A percentile compares a stretch with the other conserved stretches of the same genome.
Evolutionary conservation across 2,113 vertebrate genomes (phyloP).

Genomic region (Dendrocopos noguchii): DNA sequence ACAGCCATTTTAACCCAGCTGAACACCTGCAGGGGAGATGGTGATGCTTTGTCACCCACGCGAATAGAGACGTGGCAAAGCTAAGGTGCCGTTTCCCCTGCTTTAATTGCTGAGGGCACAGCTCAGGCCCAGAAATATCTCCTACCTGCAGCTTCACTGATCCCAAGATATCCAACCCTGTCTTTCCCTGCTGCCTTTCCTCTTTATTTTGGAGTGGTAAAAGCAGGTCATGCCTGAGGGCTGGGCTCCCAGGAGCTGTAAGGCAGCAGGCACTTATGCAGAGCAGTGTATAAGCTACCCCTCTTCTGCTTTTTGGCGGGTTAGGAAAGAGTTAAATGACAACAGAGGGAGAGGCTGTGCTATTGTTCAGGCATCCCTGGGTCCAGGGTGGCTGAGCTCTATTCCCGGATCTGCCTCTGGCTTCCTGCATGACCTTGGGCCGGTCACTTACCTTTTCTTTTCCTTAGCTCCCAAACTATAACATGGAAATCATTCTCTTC

Average conservation of each 20-base stretch:
- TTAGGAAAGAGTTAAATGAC: conserved; percentile 62
- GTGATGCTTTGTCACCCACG: neutral
- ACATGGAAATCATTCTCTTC: conserved; percentile 32
- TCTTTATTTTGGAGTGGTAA: neutral
- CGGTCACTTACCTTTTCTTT: conserved; percentile 53
- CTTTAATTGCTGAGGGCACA: neutral
- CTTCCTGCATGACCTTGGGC: conserved; percentile 63
- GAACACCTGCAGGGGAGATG: neutral
- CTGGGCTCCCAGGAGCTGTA: neutral
- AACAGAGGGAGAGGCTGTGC: conserved; percentile 46
- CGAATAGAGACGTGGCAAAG: neutral
- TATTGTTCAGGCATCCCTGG: conserved; percentile 65
- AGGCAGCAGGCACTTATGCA: neutral
- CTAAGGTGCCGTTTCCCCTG: neutral
- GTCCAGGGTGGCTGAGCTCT: conserved; percentile 47
- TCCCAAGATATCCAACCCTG: neutral
- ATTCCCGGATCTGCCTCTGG: conserved; percentile 69
- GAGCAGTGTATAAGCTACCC: neutral
- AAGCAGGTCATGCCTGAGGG: neutral
- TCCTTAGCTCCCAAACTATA: conserved; percentile 21
- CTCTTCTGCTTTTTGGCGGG: neutral
- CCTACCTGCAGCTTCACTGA: neutral
- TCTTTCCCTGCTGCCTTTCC: neutral
- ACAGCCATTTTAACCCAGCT: neutral
- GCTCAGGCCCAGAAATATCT: neutral